phyloP scores from a whole-genome alignment of 2,797 vertebrate genomes.

The Malacoctenus gilli region DNA sequence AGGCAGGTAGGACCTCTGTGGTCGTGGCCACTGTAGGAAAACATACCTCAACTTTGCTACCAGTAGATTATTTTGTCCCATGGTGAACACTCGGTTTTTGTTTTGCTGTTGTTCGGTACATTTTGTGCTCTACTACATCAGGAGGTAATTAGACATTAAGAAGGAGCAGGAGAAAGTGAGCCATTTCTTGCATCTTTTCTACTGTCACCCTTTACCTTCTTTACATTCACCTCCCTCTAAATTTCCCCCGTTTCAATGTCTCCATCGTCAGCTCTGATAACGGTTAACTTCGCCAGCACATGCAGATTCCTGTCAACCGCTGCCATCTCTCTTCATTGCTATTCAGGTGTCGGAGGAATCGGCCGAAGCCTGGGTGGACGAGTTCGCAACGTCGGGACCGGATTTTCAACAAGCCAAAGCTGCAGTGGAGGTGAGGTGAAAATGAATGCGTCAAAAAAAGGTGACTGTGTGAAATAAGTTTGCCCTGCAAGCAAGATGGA shows the following conservation, averaged over 20 bases:
- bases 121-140: not conserved
- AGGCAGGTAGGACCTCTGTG: slow-evolving; percentile 90
- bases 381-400: slow-evolving; percentile 86
- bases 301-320: slow-evolving; percentile 24
- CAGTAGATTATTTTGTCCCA: slow-evolving; percentile 11
- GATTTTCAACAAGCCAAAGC: slow-evolving; percentile 97
- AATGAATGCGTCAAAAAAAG: too few relatives aligned
- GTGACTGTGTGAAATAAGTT: too few relatives aligned
- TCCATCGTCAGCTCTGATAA: slow-evolving; percentile 22
- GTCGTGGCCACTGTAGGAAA: slow-evolving; percentile 48
- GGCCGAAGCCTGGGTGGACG: slow-evolving; percentile 96
- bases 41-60: slow-evolving; percentile 12
- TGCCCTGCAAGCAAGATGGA: too few relatives aligned
- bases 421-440: slow-evolving; percentile 88
- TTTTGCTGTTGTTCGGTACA: slow-evolving; percentile 19
- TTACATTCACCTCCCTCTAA: slow-evolving; percentile 56
- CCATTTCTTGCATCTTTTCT: slow-evolving; percentile 35
- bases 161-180: slow-evolving; percentile 15
- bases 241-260: slow-evolving; percentile 37
- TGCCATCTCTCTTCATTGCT: slow-evolving; percentile 46
- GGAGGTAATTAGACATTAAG: slow-evolving; percentile 4
- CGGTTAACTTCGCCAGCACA: not conserved
- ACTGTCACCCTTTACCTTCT: slow-evolving; percentile 55
- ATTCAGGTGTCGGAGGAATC: slow-evolving; percentile 88
- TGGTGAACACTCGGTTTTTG: slow-evolving; percentile 6